These are phyloP conservation scores for Ganaspis brasiliensis DNA, from an alignment of 2,888 invertebrate genomes.

Conservation along the genomic window DNA sequence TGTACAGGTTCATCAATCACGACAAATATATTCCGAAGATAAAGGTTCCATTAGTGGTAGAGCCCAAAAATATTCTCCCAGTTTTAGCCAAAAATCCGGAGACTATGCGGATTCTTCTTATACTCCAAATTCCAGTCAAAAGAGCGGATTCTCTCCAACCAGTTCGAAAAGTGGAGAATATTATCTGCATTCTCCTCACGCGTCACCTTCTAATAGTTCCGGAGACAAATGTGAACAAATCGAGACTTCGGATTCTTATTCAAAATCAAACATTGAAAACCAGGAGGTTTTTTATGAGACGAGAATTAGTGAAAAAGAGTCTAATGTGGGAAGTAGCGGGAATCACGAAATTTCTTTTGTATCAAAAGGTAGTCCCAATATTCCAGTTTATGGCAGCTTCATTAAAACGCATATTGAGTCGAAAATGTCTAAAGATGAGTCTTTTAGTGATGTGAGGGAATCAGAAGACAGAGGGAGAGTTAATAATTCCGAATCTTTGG, in stretches of 20 bases:
- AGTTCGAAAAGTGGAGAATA: constrained; percentile 78
- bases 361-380: constrained; percentile 62
- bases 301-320: constrained; percentile 52
- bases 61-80: constrained; percentile 73
- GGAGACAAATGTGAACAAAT: constrained; percentile 63
- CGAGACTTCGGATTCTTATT: constrained; percentile 55
- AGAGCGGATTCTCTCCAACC: constrained; percentile 76
- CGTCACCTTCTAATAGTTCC: constrained; percentile 56
- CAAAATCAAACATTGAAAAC: constrained; percentile 64
- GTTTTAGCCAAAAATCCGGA: constrained; percentile 75
- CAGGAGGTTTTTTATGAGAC: no score
- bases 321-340: background rate
- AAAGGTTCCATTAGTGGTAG: constrained; percentile 46
- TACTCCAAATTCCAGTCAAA: constrained; percentile 77
- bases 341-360: constrained; percentile 56
- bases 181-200: constrained; percentile 66
- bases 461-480: background rate
- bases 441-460: background rate
- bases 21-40: constrained; percentile 68
- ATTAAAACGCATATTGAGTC: constrained; percentile 62
- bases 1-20: constrained; percentile 72
- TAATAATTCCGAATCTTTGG: background rate
- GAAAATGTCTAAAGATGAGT: constrained; percentile 21
- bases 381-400: constrained; percentile 65
- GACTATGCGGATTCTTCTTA: constrained; percentile 77